Percentiles rank a stretch among this genome's conserved stretches.
These are phyloP conservation scores for Phylloscopus trochiloides DNA, from an alignment of 2,113 vertebrate species.

Conservation along the genomic window DNA sequence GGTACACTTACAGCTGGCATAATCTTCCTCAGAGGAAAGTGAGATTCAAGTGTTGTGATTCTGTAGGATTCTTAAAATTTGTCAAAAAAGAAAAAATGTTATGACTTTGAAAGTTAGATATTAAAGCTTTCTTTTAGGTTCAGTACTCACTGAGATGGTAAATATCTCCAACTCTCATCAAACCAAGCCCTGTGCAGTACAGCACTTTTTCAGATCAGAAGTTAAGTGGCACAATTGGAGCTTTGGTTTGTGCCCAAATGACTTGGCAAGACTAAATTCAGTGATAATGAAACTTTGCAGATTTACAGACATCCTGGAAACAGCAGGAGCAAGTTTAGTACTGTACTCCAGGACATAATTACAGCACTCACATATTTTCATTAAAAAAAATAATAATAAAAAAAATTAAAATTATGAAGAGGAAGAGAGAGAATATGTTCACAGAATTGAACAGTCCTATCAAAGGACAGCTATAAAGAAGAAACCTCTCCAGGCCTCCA, in stretches of 20 bases:
- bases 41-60: neutral
- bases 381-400: neutral
- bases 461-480: neutral
- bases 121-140: neutral
- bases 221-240: neutral
- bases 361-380: neutral
- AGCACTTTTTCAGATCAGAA: neutral
- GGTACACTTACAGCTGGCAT: neutral
- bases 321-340: constrained; percentile 5
- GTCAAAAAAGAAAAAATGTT: accelerated
- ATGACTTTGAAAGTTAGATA: neutral
- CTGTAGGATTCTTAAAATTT: neutral
- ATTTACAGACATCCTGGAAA: constrained; percentile 17
- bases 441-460: neutral
- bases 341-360: neutral
- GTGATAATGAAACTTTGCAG: constrained; percentile 36
- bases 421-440: neutral
- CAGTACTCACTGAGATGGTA: neutral
- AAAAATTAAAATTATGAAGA: neutral
- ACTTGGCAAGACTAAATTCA: neutral
- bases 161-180: neutral
- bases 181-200: neutral
- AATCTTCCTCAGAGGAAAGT: neutral
- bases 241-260: neutral
- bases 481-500: neutral